A percentile compares a stretch with the other conserved stretches of the same genome.
phyloP scores from a whole-genome alignment of 2,113 vertebrate genomes.

The Anser cygnoides region DNA sequence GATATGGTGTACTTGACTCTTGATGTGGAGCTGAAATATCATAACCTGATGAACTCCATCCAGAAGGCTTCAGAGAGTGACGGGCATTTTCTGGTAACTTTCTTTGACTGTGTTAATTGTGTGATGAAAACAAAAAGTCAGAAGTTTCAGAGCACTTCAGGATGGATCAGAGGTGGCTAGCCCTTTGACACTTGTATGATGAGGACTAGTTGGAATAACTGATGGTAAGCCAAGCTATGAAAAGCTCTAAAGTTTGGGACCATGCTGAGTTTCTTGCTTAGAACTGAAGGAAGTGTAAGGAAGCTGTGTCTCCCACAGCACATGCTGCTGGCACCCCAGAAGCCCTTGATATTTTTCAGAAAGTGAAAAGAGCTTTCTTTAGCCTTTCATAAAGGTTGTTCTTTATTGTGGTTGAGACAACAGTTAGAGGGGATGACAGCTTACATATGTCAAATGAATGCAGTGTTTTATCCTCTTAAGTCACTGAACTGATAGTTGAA shows the following conservation, averaged over 20 bases:
- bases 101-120: not conserved
- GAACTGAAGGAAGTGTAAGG: not conserved
- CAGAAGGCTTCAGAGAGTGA: not conserved
- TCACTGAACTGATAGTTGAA: not conserved
- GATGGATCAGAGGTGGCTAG: not conserved
- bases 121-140: not conserved
- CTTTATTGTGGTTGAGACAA: slow-evolving; percentile 44
- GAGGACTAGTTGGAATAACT: slow-evolving; percentile 1
- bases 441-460: slow-evolving; percentile 29
- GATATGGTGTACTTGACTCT: not conserved
- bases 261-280: not conserved
- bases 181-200: not conserved
- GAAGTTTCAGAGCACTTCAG: not conserved
- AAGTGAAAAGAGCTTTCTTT: slow-evolving; percentile 29
- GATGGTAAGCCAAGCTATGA: not conserved
- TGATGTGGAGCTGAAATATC: not conserved
- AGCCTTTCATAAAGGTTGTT: slow-evolving; percentile 26
- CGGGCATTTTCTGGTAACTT: not conserved
- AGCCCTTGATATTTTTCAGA: slow-evolving; percentile 29
- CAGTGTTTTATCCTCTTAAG: slow-evolving; percentile 30
- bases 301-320: not conserved
- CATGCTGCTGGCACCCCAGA: slow-evolving; percentile 4
- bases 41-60: not conserved
- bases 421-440: slow-evolving; percentile 39
- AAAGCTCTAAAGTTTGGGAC: not conserved